phyloP scores from a whole-genome alignment of 2,113 vertebrate species.

The Nothocercus nigrocapillus region DNA sequence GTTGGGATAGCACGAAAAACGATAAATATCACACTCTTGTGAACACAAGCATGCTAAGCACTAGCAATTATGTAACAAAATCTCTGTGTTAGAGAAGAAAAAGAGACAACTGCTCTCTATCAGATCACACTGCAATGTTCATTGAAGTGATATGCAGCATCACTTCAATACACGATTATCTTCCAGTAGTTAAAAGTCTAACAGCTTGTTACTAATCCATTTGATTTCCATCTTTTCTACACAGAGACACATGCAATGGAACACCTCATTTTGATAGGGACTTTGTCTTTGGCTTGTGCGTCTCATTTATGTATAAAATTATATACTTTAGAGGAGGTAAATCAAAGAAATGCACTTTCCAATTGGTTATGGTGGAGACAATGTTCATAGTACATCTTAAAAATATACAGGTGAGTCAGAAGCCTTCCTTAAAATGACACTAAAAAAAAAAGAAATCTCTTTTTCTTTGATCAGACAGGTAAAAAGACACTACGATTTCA shows the following conservation, averaged over 20 bases:
- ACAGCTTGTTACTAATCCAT: not conserved
- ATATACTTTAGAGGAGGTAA: not conserved
- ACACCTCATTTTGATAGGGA: not conserved
- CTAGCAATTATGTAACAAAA: not conserved
- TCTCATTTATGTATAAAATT: not conserved
- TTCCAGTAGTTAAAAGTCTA: not conserved
- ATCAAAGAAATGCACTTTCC: constrained; percentile 22
- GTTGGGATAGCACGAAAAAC: not conserved
- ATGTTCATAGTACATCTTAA: not conserved
- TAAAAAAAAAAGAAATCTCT: not conserved
- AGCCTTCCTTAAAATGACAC: not conserved
- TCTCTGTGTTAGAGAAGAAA: not conserved
- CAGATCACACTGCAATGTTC: not conserved
- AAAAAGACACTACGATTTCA: not conserved
- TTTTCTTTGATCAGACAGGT: not conserved
- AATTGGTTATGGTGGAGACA: not conserved
- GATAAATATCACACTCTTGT: fast-evolving
- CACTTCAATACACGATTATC: not conserved
- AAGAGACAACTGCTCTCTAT: not conserved
- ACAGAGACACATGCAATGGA: not conserved
- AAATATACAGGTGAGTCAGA: not conserved
- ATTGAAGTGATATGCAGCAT: not conserved
- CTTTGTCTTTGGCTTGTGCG: not conserved
- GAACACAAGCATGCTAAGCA: not conserved
- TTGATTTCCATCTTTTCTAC: not conserved